Base-by-base conservation (phyloP, 2,113 vertebrate genomes). In the Siphamia tubifer region DNA sequence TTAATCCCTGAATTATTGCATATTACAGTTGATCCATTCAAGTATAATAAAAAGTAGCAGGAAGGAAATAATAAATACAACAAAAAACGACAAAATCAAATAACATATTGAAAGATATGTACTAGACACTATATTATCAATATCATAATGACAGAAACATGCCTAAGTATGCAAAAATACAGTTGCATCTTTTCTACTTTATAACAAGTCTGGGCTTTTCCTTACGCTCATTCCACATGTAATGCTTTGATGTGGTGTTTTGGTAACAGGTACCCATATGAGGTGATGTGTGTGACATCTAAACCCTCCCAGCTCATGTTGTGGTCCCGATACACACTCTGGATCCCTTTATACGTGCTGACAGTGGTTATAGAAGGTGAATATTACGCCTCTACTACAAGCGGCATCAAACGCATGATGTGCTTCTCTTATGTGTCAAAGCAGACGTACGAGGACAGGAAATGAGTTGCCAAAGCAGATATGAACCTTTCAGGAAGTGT, bases 281-380 rank as follows among this genome's bases (percentile, higher is more conserved):
- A 90, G 54, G 93, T 98, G 81, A 66, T 98, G 65, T 84, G 92
- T 42, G 85, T 90, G n/a, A 81, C 89, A 39, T 94, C 88, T 9
- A 92, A 71, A 21, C 90, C 93, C 7, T 95, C 94, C 9, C 35
- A 43, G 4, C 1, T 75, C 71, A 77, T 98, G 87, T 87, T 95
- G 12, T 96, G 96, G 96, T 88, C 85, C 3, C 93, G 94, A 38
- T 94, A 97, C 80, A 94, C 95, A 0, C 81, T 97, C 1, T 93
- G 93, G 87, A 94, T 98, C 85, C 93, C 49, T 0, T 19, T 96
- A 4, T 98, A 96, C 62, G 84, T 94, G 9, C 76, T 96, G 57
- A 94, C 95, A 13, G 94, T 93, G 49, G 70, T 94, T 15, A 92
- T 91, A 55, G 92, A 99, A 95, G 96, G 97, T 98, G 57, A 82